A percentile compares a stretch with the other conserved stretches of the same genome.
These are phyloP conservation scores for Hoplodrina blanda DNA, from an alignment of 2,888 invertebrate genomes.

Conservation along the genomic window DNA sequence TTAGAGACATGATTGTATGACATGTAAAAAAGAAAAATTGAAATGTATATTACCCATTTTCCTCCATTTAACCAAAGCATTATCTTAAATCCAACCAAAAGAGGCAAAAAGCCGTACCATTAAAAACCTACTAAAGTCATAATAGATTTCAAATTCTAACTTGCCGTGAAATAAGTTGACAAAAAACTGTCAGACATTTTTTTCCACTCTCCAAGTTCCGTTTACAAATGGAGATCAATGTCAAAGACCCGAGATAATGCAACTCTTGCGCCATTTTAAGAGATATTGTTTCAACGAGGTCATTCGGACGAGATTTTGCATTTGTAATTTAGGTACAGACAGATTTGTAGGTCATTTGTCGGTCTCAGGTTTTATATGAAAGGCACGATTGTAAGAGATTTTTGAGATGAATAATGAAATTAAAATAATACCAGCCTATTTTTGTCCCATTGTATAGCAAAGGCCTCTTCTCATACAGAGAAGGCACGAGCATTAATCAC, in stretches of 20 bases:
- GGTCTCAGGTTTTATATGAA: constrained; percentile 12
- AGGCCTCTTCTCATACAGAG: no score
- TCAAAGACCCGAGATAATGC: constrained; percentile 52
- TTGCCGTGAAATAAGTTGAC: constrained; percentile 48
- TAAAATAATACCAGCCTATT: no score
- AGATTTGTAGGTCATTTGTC: constrained; percentile 9
- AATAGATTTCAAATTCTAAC: constrained; percentile 31
- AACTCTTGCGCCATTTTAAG: constrained; percentile 42
- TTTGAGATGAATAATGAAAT: neutral
- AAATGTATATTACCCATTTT: no score
- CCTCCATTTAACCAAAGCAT: neutral
- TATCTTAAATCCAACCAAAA: neutral
- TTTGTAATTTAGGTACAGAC: constrained; percentile 8
- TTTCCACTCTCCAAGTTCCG: constrained; percentile 38
- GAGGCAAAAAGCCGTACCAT: neutral
- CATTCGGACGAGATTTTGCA: constrained; percentile 28
- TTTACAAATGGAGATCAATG: constrained; percentile 58
- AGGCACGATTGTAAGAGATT: constrained; percentile 5
- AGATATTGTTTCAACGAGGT: constrained; percentile 53
- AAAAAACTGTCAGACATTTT: constrained; percentile 42
- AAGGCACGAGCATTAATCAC: no score
- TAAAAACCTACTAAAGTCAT: constrained; percentile 19
- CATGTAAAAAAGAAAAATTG: no score
- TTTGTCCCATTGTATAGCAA: no score
- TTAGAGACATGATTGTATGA: no score